These are phyloP conservation scores for Sanderia malayensis DNA, from an alignment of 30 jellyfish, hydroid and myxozoan genomes.

Conservation along the genomic window DNA sequence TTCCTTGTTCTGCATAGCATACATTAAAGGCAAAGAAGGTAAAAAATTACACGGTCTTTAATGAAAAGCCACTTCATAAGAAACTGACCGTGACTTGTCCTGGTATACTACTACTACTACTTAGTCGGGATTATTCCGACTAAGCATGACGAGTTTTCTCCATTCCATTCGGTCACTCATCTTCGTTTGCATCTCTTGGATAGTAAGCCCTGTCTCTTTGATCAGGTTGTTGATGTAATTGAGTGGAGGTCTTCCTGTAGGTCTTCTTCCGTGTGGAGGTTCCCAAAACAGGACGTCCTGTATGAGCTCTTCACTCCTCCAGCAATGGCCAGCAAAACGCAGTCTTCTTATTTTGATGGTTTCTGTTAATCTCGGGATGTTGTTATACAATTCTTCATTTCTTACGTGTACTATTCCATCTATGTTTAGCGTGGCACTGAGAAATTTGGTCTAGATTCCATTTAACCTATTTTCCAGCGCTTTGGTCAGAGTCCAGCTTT, in stretches of 20 bases:
- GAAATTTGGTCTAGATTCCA: no score
- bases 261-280: neutral
- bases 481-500: no score
- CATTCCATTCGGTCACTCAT: no score
- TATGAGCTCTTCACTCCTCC: neutral
- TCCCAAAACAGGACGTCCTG: neutral
- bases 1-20: no score
- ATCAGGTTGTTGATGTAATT: neutral
- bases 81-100: no score
- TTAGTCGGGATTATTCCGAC: no score
- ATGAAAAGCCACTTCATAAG: no score
- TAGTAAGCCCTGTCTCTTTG: conserved; percentile 5
- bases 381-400: conserved; percentile 4
- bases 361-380: neutral
- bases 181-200: conserved; percentile 4
- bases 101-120: no score
- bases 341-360: neutral
- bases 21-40: no score
- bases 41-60: no score
- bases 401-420: neutral
- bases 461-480: neutral
- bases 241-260: neutral
- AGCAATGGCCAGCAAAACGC: conserved; percentile 17
- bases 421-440: conserved; percentile 5
- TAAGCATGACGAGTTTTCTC: no score